A percentile compares a stretch with the other conserved stretches of the same genome.
Conservation (phyloP, 1,140 invertebrate species). For the Muscidifurax raptorellus region DNA sequence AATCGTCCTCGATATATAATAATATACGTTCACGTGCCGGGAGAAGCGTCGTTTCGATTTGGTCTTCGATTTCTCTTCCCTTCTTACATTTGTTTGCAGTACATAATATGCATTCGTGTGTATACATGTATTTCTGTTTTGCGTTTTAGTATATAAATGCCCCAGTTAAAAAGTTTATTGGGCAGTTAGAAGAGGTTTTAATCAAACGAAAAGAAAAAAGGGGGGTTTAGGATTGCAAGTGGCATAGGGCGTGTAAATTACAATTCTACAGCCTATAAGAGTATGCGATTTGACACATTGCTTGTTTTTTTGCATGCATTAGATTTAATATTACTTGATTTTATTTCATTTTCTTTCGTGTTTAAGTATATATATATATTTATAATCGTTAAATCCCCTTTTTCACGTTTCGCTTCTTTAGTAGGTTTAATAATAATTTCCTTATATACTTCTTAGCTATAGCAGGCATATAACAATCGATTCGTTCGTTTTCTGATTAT, state of each 20-base stretch:
- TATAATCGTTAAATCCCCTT: conserved; percentile 59
- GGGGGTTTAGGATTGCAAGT: conserved; percentile 26
- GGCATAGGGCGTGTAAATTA: conserved; percentile 68
- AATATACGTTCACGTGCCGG: conserved; percentile 35
- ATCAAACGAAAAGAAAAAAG: conserved; percentile 40
- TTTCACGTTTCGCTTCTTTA: conserved; percentile 63
- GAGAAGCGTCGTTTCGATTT: conserved; percentile 32
- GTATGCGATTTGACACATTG: conserved; percentile 73
- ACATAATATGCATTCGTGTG: conserved; percentile 1
- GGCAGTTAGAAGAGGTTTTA: conserved; percentile 9
- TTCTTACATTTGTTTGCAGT: background rate
- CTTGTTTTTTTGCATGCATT: conserved; percentile 70
- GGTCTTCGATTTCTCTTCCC: conserved; percentile 17
- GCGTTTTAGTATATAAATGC: conserved; percentile 20
- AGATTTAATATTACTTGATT: conserved; percentile 64
- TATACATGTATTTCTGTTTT: conserved; percentile 3
- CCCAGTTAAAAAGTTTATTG: background rate
- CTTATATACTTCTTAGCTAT: conserved; percentile 50
- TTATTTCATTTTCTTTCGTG: conserved; percentile 53
- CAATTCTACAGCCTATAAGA: conserved; percentile 70
- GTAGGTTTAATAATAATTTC: conserved; percentile 38
- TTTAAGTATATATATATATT: conserved; percentile 64
- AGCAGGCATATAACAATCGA: conserved; percentile 72
- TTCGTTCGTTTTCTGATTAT: conserved; percentile 59
- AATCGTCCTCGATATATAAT: conserved; percentile 29